Percentiles rank a stretch among this genome's conserved stretches.
These are phyloP conservation scores for Ypsolopha scabrella DNA, from an alignment of 2,888 invertebrate genomes.

Conservation along the genomic window DNA sequence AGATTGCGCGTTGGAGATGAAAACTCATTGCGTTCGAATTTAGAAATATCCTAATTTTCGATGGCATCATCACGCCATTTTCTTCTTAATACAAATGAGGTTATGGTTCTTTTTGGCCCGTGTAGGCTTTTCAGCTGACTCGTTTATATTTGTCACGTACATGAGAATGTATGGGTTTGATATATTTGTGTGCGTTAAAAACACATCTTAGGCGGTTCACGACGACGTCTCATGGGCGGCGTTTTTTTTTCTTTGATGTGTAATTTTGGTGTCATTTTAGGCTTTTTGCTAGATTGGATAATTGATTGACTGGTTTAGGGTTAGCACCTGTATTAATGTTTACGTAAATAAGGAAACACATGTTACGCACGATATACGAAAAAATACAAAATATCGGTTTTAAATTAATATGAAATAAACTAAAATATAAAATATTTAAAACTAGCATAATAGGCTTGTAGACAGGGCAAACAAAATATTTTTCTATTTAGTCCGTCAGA, in stretches of 20 bases:
- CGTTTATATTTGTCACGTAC: constrained; percentile 53
- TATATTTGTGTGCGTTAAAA: constrained; percentile 37
- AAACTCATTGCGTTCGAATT: constrained; percentile 38
- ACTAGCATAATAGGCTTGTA: too few species aligned
- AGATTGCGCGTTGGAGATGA: constrained; percentile 29
- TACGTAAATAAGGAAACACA: too few species aligned
- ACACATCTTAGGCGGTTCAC: constrained; percentile 50
- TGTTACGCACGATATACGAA: too few species aligned
- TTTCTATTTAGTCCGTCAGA: too few species aligned
- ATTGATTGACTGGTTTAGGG: neutral
- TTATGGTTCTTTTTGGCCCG: constrained; percentile 19
- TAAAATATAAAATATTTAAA: too few species aligned
- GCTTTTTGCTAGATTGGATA: neutral
- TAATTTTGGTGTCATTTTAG: neutral
- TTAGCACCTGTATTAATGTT: too few species aligned
- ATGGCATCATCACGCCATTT: constrained; percentile 6
- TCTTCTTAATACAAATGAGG: constrained; percentile 15
- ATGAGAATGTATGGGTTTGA: constrained; percentile 17
- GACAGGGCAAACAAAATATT: too few species aligned
- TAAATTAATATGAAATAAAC: too few species aligned
- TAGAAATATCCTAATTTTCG: constrained; percentile 61
- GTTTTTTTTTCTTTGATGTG: constrained; percentile 4
- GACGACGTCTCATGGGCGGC: constrained; percentile 4
- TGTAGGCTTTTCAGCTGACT: constrained; percentile 54
- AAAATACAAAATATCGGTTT: too few species aligned